These are phyloP conservation scores for Lottia scabra DNA, from an alignment of 2,888 invertebrate species.

Conservation along the genomic window DNA sequence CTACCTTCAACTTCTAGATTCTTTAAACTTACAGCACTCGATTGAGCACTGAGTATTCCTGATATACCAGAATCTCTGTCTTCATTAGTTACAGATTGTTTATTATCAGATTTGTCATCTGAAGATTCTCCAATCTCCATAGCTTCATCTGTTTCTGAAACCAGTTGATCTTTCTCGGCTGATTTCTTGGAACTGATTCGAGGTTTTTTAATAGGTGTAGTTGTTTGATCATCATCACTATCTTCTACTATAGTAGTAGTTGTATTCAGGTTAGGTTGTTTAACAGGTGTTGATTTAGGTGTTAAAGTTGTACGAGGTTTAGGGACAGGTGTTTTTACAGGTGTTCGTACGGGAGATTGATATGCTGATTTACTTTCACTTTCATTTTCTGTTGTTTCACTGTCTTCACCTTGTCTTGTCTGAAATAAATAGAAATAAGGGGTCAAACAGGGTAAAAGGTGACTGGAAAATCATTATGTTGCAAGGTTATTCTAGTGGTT, in stretches of 20 bases:
- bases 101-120: not conserved
- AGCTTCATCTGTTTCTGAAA: not conserved
- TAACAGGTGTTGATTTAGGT: too few relatives aligned
- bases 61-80: constrained; percentile 11
- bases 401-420: not conserved
- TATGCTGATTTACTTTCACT: not conserved
- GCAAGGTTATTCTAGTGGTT: too few relatives aligned
- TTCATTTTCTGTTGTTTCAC: not conserved
- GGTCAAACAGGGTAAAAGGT: too few relatives aligned
- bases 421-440: too few relatives aligned
- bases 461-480: too few relatives aligned
- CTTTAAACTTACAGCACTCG: constrained; percentile 5
- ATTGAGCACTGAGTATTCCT: constrained; percentile 20
- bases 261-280: too few relatives aligned
- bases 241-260: not conserved
- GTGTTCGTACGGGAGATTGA: not conserved
- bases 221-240: not conserved
- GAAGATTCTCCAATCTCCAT: not conserved
- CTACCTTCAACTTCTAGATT: not conserved
- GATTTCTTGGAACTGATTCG: not conserved
- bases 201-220: not conserved
- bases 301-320: not conserved
- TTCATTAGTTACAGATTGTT: too few relatives aligned
- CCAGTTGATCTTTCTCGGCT: not conserved
- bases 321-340: not conserved